Evolutionary conservation across 2,888 invertebrate species (phyloP).

Genomic region (Netelia inedita): DNA sequence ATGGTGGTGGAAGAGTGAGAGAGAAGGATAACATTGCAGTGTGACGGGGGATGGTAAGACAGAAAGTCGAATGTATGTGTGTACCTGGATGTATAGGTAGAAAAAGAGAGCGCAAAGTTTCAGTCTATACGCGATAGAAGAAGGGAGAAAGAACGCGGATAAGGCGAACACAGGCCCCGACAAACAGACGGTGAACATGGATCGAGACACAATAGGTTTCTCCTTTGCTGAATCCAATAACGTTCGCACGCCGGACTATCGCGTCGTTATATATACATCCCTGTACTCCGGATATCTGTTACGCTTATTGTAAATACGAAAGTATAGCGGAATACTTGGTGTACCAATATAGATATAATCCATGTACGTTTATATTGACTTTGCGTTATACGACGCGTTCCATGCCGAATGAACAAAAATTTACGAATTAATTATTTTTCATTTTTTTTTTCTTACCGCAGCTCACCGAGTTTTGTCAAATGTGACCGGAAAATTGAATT

Average conservation of each 20-base stretch:
- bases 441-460: too few relatives aligned
- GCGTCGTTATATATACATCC: neutral
- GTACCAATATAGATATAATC: neutral
- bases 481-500: too few relatives aligned
- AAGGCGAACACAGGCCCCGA: neutral
- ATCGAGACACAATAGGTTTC: conserved; percentile 33
- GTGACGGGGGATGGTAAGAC: conserved; percentile 11
- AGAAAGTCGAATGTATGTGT: conserved; percentile 27
- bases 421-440: too few relatives aligned
- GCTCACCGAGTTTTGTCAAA: too few relatives aligned
- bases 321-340: neutral
- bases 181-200: conserved; percentile 3
- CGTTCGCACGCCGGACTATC: neutral
- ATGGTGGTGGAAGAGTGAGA: neutral
- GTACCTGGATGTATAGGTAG: neutral
- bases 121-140: neutral
- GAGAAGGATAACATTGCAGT: neutral
- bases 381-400: neutral
- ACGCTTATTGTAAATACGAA: conserved; percentile 9
- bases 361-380: neutral
- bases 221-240: conserved; percentile 13
- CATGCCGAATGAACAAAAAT: too few relatives aligned
- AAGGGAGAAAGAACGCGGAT: neutral
- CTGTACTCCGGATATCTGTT: conserved; percentile 1
- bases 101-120: conserved; percentile 7